Base-by-base conservation (phyloP, 2,888 invertebrate genomes). In the Pandemis heparana region DNA sequence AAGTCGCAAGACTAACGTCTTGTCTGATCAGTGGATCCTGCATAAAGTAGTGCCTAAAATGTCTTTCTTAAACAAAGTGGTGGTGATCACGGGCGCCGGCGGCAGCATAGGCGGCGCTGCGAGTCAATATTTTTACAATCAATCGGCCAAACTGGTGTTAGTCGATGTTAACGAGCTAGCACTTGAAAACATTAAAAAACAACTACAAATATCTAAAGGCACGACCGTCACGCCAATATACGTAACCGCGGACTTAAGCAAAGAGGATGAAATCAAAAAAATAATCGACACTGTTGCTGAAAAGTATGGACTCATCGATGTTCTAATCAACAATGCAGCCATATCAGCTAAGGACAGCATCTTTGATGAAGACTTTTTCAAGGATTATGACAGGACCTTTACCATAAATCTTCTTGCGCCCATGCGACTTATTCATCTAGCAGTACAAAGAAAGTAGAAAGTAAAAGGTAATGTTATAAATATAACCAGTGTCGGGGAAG, bases 61-160 rank as follows among this genome's bases (percentile, higher is more conserved):
- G 56, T 67, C 56, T 67, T 72, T 75, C 63, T 63, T 64, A 10
- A 66, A 62, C 41, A 77, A 77, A 73, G 75, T 75, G 8, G 73
- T 75, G 7, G 62, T 77, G 6, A 62, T 77, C 5, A 77, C 77
- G 5, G 77, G 77, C 1, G 75, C 75, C 12, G 75, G 75, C n/a
- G 71, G 74, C 0, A 75, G 77, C 18, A 77, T 77, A 3, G 77
- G 56, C 12, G 23, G 56, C 5, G 56, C 56, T 5, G 56, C 12
- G 0, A 56, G 56, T 18, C 8, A 56, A 56, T 23, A 23, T 23
- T 56, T 56, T 10, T 56, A 56, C 56, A 9, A 56, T 61, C 8
- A 73, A 73, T 82, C 83, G 51, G 87, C 87, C 62, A 84, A 82
- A 74, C 76, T 87, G 38, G 80, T 83, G 14, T 75, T 88, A 32